phyloP scores from a whole-genome alignment of 2,113 vertebrate species.

The Dipodomys ordii region DNA sequence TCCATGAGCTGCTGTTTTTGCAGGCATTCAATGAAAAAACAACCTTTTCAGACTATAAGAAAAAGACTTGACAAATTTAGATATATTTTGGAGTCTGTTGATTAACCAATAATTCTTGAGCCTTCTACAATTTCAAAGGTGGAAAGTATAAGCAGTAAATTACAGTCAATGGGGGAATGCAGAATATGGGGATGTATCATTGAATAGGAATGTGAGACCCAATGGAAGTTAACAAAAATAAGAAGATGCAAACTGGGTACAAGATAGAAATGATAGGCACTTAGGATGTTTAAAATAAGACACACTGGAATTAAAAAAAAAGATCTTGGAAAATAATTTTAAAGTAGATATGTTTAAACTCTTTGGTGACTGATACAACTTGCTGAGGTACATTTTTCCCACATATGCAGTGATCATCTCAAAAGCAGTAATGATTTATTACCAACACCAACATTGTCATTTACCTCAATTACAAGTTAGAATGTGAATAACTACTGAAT shows the following conservation, averaged over 20 bases:
- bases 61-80: slow-evolving; percentile 63
- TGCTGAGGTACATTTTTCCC: background rate
- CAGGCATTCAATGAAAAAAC: slow-evolving; percentile 64
- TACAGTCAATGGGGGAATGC: slow-evolving; percentile 55
- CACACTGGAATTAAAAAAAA: background rate
- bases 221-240: slow-evolving; percentile 32
- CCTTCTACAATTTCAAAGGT: slow-evolving; percentile 15
- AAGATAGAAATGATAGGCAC: background rate
- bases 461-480: background rate
- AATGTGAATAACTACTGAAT: background rate
- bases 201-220: slow-evolving; percentile 1
- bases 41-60: slow-evolving; percentile 24
- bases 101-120: slow-evolving; percentile 70
- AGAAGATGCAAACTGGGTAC: slow-evolving; percentile 26
- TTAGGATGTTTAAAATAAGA: slow-evolving; percentile 43
- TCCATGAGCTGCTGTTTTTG: slow-evolving; percentile 56
- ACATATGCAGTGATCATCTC: background rate
- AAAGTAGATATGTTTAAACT: background rate
- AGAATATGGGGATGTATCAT: slow-evolving; percentile 70
- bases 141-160: slow-evolving; percentile 54
- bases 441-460: background rate
- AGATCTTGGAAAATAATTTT: background rate
- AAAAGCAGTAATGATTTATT: background rate
- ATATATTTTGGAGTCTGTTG: background rate
- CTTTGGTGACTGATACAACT: background rate